Evolutionary conservation across 1,140 invertebrate genomes (phyloP).

Genomic region (Penaeus indicus): DNA sequence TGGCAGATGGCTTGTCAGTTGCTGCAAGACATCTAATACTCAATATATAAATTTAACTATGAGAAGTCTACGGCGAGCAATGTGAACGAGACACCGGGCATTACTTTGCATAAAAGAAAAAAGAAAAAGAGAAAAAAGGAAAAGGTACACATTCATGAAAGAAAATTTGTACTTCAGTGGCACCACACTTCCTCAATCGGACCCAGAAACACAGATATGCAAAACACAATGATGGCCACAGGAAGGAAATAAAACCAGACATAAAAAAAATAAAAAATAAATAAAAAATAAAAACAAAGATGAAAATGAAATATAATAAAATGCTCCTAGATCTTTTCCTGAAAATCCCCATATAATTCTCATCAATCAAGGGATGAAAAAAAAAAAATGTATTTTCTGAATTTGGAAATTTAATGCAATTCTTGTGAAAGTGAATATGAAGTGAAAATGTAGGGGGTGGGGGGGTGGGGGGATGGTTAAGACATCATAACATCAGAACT

Average conservation of each 20-base stretch:
- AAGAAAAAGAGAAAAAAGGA: neutral
- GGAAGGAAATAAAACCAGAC: too few species aligned
- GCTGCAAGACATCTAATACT: neutral
- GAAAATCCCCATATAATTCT: neutral
- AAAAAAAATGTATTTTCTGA: neutral
- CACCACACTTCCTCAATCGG: too few species aligned
- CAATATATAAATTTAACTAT: neutral
- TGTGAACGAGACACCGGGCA: too few species aligned
- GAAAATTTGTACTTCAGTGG: slow-evolving; percentile 49
- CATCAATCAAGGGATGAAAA: neutral
- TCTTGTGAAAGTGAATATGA: neutral
- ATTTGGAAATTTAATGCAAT: slow-evolving; percentile 21
- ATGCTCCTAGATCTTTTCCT: slow-evolving; percentile 33
- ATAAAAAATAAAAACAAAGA: too few species aligned
- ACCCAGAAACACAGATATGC: too few species aligned
- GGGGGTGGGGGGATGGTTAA: neutral
- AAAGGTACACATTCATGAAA: slow-evolving; percentile 18
- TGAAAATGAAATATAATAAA: slow-evolving; percentile 26
- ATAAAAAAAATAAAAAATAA: too few species aligned
- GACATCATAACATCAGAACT: neutral
- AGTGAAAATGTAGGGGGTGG: neutral
- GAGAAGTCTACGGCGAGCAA: too few species aligned
- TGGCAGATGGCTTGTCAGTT: neutral
- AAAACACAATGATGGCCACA: too few species aligned
- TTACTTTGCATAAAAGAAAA: too few species aligned